These are phyloP conservation scores for Cataglyphis livida DNA, from an alignment of 2,888 invertebrate species.

Conservation along the genomic window DNA sequence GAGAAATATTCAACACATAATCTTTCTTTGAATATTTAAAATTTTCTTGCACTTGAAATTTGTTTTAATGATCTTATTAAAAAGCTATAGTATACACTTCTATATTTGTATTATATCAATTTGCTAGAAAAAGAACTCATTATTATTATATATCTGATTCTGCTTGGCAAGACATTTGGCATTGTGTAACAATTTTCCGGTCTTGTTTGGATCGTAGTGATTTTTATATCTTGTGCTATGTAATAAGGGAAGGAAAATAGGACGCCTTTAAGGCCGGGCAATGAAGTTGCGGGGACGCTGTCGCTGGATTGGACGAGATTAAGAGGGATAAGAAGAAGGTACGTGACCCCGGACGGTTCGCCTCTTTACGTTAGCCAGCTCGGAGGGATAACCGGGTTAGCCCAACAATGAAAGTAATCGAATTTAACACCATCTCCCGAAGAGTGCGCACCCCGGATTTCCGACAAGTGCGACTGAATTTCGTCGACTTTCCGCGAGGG, in stretches of 20 bases:
- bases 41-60: not conserved
- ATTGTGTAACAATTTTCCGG: slow-evolving; percentile 4
- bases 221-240: slow-evolving; percentile 23
- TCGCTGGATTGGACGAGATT: slow-evolving; percentile 77
- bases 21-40: not conserved
- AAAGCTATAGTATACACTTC: not conserved
- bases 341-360: slow-evolving; percentile 79
- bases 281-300: slow-evolving; percentile 59
- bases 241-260: slow-evolving; percentile 18
- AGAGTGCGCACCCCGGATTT: slow-evolving; percentile 74
- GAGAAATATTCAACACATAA: not conserved
- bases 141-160: not conserved
- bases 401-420: slow-evolving; percentile 84
- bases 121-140: not conserved
- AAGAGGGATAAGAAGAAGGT: slow-evolving; percentile 80
- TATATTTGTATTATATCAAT: not conserved
- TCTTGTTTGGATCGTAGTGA: not conserved
- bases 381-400: slow-evolving; percentile 82
- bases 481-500: slow-evolving; percentile 65
- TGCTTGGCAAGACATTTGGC: not conserved
- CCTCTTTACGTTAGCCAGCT: slow-evolving; percentile 77
- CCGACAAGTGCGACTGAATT: slow-evolving; percentile 75
- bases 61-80: not conserved
- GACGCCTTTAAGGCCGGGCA: slow-evolving; percentile 23
- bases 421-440: slow-evolving; percentile 82